These are phyloP conservation scores for Ondatra zibethicus DNA, from an alignment of 2,113 vertebrate genomes.

Conservation along the genomic window DNA sequence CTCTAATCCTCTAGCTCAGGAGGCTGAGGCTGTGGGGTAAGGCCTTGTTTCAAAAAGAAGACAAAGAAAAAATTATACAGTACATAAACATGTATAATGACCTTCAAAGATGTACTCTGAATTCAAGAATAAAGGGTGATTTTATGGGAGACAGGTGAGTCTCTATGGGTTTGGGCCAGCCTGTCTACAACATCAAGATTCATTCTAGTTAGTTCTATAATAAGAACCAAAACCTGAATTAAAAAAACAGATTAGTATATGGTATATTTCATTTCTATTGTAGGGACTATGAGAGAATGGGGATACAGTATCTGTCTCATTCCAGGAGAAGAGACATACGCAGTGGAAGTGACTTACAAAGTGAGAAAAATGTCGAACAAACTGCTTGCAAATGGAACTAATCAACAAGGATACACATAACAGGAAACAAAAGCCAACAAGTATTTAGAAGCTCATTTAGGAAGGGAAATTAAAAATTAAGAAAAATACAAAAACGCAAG, in stretches of 20 bases:
- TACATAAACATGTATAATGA: neutral
- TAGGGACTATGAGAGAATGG: constrained; percentile 27
- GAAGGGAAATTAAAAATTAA: constrained; percentile 52
- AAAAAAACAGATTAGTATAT: neutral
- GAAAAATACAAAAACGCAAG: neutral
- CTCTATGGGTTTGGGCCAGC: neutral
- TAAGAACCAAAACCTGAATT: neutral
- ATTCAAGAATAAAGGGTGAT: neutral
- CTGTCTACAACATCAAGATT: neutral
- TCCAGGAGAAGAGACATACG: neutral
- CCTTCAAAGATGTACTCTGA: constrained; percentile 10
- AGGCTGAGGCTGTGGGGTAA: neutral
- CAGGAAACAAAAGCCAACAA: constrained; percentile 41
- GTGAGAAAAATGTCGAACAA: constrained; percentile 14
- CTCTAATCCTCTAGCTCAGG: neutral
- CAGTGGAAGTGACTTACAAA: neutral
- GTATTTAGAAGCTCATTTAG: neutral
- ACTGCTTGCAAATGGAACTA: constrained; percentile 27
- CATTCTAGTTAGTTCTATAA: neutral
- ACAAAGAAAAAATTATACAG: neutral
- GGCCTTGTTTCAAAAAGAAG: neutral
- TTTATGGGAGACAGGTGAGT: neutral
- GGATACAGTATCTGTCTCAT: neutral
- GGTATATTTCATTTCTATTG: neutral
- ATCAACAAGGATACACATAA: constrained; percentile 32